Evolutionary conservation across 2,797 vertebrate species (phyloP), one percentile per base, ranked within the genome.

Genomic region (Saxicola maurus): DNA sequence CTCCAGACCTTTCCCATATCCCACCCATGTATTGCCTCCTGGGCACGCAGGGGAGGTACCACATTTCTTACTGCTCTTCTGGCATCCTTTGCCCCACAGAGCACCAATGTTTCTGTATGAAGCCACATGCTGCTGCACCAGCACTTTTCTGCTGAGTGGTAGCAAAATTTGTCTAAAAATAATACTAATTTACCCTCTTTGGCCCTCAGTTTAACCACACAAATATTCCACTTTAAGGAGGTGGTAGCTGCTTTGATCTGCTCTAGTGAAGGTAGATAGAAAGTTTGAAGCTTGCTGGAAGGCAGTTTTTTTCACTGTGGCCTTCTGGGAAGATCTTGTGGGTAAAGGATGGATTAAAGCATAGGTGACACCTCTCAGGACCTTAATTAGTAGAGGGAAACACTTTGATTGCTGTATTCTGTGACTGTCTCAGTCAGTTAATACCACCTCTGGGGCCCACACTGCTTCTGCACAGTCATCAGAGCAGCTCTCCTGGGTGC

Each of bases 311-410:
- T 77, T 69, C 49, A 4, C 79, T 48, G 40, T 1, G 13, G 61
- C 76, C 82, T 92, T 90, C 82, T 93, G 79, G 86, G 79, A 72
- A 85, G 69, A 45, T 60, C 59, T 78, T 93, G 59, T 81, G 79
- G 69, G 66, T 72, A 68, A 62, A 37, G 25, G 43, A 87, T 87
- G 53, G 61, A 82, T 80, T 91, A 85, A 90, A 91, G 65, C 51
- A 42, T 6, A 73, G 55, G 37, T 49, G 40, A 90, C 0, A 0
- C 69, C 77, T 72, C 82, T 75, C 33, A 66, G 56, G 59, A 56
- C 66, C 42, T 81, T 87, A 86, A 92, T 91, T 91, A 87, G 46
- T 8, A 38, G 82, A 89, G 55, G n/a, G 51, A 64, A 91, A 62
- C 82, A 78, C 76, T 48, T 65, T 56, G 31, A 72, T 17, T 65